phyloP scores from a whole-genome alignment of 2,797 vertebrate species.

The Sarcophilus harrisii region DNA sequence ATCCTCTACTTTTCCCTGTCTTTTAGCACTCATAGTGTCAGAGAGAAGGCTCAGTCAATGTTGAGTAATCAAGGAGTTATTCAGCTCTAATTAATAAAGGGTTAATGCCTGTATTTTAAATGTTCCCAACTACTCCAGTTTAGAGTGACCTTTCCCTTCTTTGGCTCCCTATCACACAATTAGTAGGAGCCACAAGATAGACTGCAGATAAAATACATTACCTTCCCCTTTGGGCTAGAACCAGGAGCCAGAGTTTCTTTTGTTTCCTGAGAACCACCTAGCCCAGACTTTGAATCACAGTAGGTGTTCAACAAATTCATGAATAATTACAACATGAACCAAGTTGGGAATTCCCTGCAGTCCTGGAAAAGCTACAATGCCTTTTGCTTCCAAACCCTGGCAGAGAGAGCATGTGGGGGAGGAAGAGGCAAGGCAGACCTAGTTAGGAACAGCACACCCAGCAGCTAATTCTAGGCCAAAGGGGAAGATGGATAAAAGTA shows the following conservation, averaged over 20 bases:
- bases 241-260: not conserved
- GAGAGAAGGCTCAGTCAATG: not conserved
- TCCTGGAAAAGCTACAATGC: conserved; percentile 53
- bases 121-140: not conserved
- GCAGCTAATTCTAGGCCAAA: conserved; percentile 81
- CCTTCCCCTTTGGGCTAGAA: not conserved
- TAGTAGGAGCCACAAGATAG: not conserved
- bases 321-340: not conserved
- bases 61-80: not conserved
- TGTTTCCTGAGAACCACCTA: not conserved
- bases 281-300: not conserved
- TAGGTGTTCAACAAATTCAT: not conserved
- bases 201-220: not conserved
- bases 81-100: not conserved
- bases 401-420: conserved; percentile 44
- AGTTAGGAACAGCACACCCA: conserved; percentile 55
- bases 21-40: not conserved
- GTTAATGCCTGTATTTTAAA: not conserved
- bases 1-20: not conserved
- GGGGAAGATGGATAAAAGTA: conserved; percentile 79
- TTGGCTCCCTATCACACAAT: not conserved
- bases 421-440: not conserved
- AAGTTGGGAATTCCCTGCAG: conserved; percentile 62
- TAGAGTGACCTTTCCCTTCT: not conserved
- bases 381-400: conserved; percentile 71